phyloP scores from a whole-genome alignment of 2,797 vertebrate genomes.

The Ctenosaura bakeri region DNA sequence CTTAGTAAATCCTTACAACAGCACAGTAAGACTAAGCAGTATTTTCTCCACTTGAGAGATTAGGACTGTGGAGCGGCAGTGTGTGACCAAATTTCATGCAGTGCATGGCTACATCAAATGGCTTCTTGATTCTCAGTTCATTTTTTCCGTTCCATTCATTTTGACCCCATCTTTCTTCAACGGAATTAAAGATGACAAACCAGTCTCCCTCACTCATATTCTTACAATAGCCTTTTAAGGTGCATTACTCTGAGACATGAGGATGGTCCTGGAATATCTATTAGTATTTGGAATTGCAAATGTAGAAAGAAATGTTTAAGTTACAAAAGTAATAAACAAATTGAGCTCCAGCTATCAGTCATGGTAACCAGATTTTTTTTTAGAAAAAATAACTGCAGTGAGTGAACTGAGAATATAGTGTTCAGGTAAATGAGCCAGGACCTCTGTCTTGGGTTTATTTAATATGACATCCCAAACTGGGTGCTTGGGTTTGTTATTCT shows the following conservation, averaged over 20 bases:
- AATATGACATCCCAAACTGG: neutral
- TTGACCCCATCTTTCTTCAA: neutral
- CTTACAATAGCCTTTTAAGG: too few relatives aligned
- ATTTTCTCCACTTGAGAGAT: neutral
- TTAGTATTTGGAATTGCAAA: neutral
- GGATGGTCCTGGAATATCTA: neutral
- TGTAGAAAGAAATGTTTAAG: neutral
- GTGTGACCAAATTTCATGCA: neutral
- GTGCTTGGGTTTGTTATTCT: neutral
- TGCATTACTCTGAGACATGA: neutral
- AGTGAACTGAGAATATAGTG: too few relatives aligned
- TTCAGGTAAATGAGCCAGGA: neutral
- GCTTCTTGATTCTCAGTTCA: neutral
- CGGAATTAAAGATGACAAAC: neutral
- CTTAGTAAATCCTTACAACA: neutral
- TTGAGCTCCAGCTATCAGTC: neutral
- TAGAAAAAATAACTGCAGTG: too few relatives aligned
- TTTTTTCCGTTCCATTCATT: neutral
- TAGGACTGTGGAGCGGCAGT: neutral
- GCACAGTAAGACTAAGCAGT: neutral
- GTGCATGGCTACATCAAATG: neutral
- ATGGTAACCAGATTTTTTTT: too few relatives aligned
- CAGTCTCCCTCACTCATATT: neutral
- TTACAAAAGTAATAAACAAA: neutral
- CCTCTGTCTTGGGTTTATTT: neutral